Evolutionary conservation across 2,113 vertebrate species (phyloP).

Genomic region (Labrus mixtus): DNA sequence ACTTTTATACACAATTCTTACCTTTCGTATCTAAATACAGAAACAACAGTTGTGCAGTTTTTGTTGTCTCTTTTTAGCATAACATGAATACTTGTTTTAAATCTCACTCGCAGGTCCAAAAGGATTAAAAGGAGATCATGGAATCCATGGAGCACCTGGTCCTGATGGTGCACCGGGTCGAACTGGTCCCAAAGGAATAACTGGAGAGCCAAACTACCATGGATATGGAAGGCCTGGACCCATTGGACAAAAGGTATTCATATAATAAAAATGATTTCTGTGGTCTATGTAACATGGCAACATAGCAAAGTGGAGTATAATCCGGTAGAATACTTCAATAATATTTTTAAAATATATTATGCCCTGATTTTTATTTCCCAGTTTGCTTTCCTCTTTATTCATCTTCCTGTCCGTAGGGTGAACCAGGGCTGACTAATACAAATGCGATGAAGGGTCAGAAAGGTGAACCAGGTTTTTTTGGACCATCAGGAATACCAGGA

Average conservation of each 20-base stretch:
- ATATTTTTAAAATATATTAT: background rate
- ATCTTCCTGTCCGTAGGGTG: conserved; percentile 54
- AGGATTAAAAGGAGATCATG: conserved; percentile 84
- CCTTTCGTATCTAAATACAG: background rate
- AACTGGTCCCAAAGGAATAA: conserved; percentile 83
- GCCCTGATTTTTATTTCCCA: background rate
- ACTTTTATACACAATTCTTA: background rate
- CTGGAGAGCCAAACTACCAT: conserved; percentile 82
- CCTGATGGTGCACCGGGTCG: conserved; percentile 79
- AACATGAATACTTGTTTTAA: background rate
- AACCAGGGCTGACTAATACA: conserved; percentile 27
- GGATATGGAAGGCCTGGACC: conserved; percentile 80
- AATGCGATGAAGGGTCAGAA: conserved; percentile 56
- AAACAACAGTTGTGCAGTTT: background rate
- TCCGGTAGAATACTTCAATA: background rate
- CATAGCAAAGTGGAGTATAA: background rate
- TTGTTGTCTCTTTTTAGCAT: background rate
- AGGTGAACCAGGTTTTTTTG: conserved; percentile 59
- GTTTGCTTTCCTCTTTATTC: background rate
- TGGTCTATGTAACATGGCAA: background rate
- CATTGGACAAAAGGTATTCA: conserved; percentile 87
- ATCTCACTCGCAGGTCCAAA: conserved; percentile 79
- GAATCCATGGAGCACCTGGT: conserved; percentile 82
- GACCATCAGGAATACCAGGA: conserved; percentile 51
- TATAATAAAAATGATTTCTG: background rate